Evolutionary conservation across 2,888 invertebrate species (phyloP).

Genomic region (Melieria omissa): DNA sequence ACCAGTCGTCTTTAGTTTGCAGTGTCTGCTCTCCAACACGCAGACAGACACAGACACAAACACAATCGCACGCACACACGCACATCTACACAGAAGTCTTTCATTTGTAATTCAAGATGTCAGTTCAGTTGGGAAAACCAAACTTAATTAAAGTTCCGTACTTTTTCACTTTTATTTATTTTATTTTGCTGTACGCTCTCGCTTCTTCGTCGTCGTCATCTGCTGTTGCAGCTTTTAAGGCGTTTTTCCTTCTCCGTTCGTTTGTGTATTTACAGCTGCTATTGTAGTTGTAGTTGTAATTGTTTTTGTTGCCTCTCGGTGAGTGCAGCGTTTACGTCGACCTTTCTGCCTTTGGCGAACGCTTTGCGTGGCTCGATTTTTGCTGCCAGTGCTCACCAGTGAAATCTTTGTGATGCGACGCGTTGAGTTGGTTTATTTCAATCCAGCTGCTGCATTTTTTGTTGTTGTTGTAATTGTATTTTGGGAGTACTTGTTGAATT

Average conservation of each 20-base stretch:
- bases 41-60: no score
- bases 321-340: not conserved
- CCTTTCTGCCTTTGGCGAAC: not conserved
- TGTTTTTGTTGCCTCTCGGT: not conserved
- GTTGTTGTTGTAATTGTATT: not conserved
- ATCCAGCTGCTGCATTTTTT: not conserved
- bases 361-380: not conserved
- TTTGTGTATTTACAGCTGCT: not conserved
- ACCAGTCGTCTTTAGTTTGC: no score
- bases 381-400: not conserved
- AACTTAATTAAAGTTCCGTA: conserved; percentile 60
- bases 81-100: conserved; percentile 27
- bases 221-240: not conserved
- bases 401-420: not conserved
- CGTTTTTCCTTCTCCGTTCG: not conserved
- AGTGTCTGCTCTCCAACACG: no score
- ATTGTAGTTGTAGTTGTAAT: not conserved
- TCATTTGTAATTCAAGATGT: conserved; percentile 63
- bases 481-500: not conserved
- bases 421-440: not conserved
- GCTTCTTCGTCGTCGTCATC: not conserved
- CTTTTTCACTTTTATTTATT: conserved; percentile 18
- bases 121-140: conserved; percentile 62
- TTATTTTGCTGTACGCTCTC: not conserved
- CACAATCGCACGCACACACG: no score